Base-by-base conservation (phyloP, 2,888 invertebrate species). In the Andrena bucephala region DNA sequence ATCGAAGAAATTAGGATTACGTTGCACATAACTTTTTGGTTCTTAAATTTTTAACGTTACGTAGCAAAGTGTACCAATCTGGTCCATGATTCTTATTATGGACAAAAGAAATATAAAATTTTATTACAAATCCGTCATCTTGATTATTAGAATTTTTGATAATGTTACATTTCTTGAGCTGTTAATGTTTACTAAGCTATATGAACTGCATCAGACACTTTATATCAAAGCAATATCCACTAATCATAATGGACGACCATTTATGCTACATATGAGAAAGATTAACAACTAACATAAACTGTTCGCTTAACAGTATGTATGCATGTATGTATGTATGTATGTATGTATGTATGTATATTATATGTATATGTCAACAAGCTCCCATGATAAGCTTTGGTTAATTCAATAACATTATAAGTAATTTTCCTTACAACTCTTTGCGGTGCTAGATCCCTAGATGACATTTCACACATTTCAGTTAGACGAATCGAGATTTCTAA, bases 221-320 rank as follows among this genome's bases (percentile, higher is more conserved):
- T 87, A 90, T 86, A 90, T 91, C 89, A 86, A 92, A 92, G 92
- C 91, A 90, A 42, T 90, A 88, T 91, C 91, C 90, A 92, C 90
- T 92, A 92, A 89, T 91, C 88, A 83, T 91, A 93, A 90, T 92
- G 92, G 92, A 93, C 91, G 93, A 93, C 88, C 89, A 92, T 92
- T 92, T 90, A 91, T 89, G 90, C 88, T 91, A 91, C 91, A 89
- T 78, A 92, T 89, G 90, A 92, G 91, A 90, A 92, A 90, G 88
- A 93, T 92, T 93, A 93, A 92, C 91, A 89, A 91, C 92, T 93
- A 92, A 93, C 92, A 93, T 91, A 90, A 88, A 93, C 89, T 91
- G 91, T 90, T 90, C 88, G 90, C 89, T 92, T 91, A 89, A 90
- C 89, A 84, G 89, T 91, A 90, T 85, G 87, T 90, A 42, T 42